Percentiles rank a stretch among this genome's conserved stretches.
Conservation (phyloP, 2,888 invertebrate species). For the Platycnemis pennipes region DNA sequence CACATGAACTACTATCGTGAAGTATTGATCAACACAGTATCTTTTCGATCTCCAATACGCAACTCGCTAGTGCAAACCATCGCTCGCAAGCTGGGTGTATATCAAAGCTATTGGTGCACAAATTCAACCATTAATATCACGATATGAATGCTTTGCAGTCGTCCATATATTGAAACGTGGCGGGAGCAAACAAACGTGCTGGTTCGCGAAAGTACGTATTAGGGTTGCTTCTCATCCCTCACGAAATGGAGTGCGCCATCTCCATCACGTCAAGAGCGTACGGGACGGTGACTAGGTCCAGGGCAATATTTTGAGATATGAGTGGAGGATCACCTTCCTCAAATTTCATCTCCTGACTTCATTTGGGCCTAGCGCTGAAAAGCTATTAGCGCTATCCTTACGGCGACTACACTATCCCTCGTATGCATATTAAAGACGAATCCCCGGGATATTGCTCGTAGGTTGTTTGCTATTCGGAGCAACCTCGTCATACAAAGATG, state of each 20-base stretch:
- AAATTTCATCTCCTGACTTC: background rate
- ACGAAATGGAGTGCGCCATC: background rate
- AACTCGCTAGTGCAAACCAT: too few relatives aligned
- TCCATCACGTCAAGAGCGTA: background rate
- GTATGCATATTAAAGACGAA: background rate
- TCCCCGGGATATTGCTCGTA: background rate
- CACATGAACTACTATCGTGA: too few relatives aligned
- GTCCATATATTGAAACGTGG: background rate
- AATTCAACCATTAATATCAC: too few relatives aligned
- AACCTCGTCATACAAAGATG: background rate
- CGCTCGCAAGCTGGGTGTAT: too few relatives aligned
- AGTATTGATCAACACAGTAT: too few relatives aligned
- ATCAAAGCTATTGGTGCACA: too few relatives aligned
- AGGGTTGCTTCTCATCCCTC: background rate
- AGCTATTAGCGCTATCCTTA: background rate
- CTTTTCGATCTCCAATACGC: too few relatives aligned
- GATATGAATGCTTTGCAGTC: background rate
- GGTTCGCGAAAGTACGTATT: background rate
- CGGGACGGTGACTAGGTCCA: background rate
- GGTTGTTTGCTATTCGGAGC: background rate
- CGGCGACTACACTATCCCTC: background rate
- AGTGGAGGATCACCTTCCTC: background rate
- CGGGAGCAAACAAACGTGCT: background rate
- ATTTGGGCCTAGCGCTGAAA: background rate
- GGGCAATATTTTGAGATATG: background rate